Percentiles rank a stretch among this genome's conserved stretches.
Evolutionary conservation across 2,888 invertebrate species (phyloP).

Genomic region (Julus scanicus): DNA sequence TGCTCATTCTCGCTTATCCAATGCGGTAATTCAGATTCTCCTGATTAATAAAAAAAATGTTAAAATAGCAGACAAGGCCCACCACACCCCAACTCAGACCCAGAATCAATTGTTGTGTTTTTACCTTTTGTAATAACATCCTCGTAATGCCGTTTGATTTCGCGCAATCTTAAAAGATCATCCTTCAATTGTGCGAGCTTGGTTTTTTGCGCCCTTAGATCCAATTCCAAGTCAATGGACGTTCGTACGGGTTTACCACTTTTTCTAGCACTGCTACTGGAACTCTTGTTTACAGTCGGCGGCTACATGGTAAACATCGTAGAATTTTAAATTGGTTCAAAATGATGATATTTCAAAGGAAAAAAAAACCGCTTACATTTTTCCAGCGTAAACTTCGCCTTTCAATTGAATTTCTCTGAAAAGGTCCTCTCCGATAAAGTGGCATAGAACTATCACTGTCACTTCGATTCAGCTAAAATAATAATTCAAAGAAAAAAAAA

Average conservation of each 20-base stretch:
- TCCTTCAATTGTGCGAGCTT: conserved; percentile 83
- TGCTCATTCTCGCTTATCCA: conserved; percentile 90
- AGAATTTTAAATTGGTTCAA: background rate
- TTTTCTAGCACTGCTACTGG: background rate
- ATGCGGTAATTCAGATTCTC: conserved; percentile 83
- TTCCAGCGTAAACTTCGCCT: conserved; percentile 87
- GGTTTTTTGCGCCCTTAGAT: conserved; percentile 90
- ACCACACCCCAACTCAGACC: no score
- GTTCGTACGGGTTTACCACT: conserved; percentile 71
- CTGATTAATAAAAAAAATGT: conserved; percentile 66
- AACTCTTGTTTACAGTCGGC: conserved; percentile 21
- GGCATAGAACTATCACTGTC: conserved; percentile 98
- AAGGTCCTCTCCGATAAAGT: conserved; percentile 81
- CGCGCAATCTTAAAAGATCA: conserved; percentile 83
- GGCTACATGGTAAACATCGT: conserved; percentile 20
- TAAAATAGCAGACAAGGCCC: background rate
- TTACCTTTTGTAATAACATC: conserved; percentile 74
- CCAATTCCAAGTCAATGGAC: conserved; percentile 90
- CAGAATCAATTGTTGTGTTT: background rate
- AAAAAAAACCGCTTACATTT: conserved; percentile 64
- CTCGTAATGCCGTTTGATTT: conserved; percentile 82
- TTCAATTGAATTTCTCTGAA: conserved; percentile 90
- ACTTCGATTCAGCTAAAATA: conserved; percentile 84
- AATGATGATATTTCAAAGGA: background rate
- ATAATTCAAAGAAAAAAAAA: background rate